Percentiles rank a stretch among this genome's conserved stretches.
Evolutionary conservation across 1,140 invertebrate species (phyloP).

Genomic region (Hycleus phaleratus): DNA sequence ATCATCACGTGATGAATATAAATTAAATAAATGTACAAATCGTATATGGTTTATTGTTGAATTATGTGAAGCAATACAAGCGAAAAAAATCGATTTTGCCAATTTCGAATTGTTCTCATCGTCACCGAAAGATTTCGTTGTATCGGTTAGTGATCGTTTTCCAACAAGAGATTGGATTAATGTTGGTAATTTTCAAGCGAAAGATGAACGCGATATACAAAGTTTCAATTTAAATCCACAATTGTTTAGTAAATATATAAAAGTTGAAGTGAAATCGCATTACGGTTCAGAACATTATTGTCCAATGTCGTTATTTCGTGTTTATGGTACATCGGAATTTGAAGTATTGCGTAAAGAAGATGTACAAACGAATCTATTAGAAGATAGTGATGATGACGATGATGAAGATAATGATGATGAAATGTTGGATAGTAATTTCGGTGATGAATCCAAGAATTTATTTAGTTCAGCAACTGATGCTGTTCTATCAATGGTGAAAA

Average conservation of each 20-base stretch:
- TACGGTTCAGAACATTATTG: constrained; percentile 97
- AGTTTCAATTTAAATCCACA: constrained; percentile 71
- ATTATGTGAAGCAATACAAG: constrained; percentile 94
- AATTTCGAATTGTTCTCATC: constrained; percentile 99
- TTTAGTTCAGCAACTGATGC: constrained; percentile 79
- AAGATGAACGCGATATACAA: constrained; percentile 81
- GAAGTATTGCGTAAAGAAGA: constrained; percentile 78
- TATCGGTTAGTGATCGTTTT: constrained; percentile 72
- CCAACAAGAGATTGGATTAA: constrained; percentile 77
- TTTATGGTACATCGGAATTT: constrained; percentile 86
- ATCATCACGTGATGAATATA: constrained; percentile 89
- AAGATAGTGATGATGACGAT: constrained; percentile 58
- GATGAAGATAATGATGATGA: constrained; percentile 49
- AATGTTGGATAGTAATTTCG: constrained; percentile 40
- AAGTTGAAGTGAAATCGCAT: constrained; percentile 84
- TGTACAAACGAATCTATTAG: constrained; percentile 42
- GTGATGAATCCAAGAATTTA: constrained; percentile 52
- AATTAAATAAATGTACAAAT: constrained; percentile 91
- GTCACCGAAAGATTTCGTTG: constrained; percentile 82
- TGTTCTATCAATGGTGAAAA: constrained; percentile 81
- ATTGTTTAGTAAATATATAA: constrained; percentile 90
- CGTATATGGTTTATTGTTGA: constrained; percentile 95
- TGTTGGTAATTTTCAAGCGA: constrained; percentile 79
- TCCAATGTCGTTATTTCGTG: constrained; percentile 84
- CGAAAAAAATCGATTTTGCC: constrained; percentile 88